Conservation (phyloP, 2,888 invertebrate species). For the Phoronis australis region DNA sequence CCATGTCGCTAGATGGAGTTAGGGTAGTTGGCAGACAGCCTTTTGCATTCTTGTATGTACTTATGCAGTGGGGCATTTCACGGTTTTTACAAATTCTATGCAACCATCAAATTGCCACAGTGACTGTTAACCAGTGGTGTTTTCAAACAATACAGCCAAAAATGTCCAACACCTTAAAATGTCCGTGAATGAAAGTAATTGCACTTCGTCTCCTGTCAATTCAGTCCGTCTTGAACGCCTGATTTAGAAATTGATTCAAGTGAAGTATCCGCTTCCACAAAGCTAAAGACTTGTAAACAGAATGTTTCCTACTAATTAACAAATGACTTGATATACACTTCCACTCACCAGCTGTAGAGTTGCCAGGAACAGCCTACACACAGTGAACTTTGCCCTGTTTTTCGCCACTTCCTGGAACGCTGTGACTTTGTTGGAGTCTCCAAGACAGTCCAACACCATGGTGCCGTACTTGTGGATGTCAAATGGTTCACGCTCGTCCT, state of each 20-base stretch:
- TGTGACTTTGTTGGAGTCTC: conserved; percentile 28
- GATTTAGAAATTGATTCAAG: background rate
- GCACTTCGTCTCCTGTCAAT: no score
- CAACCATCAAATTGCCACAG: no score
- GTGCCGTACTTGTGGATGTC: conserved; percentile 62
- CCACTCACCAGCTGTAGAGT: conserved; percentile 63
- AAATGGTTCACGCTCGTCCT: conserved; percentile 58
- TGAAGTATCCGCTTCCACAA: background rate
- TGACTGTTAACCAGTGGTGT: no score
- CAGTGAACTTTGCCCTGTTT: conserved; percentile 58
- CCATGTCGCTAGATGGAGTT: no score
- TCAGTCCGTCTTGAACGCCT: no score
- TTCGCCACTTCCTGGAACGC: conserved; percentile 56
- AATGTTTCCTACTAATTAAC: background rate
- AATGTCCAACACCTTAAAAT: no score
- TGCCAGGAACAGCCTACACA: conserved; percentile 65
- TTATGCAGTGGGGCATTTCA: no score
- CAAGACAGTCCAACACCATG: conserved; percentile 53
- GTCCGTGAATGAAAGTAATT: no score
- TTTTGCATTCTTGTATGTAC: no score
- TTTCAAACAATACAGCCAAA: no score
- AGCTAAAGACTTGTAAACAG: background rate
- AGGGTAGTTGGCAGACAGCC: no score
- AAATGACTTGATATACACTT: background rate
- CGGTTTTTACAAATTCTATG: no score